Conservation (phyloP, 2,888 invertebrate species). For the Eupithecia pulchellata region DNA sequence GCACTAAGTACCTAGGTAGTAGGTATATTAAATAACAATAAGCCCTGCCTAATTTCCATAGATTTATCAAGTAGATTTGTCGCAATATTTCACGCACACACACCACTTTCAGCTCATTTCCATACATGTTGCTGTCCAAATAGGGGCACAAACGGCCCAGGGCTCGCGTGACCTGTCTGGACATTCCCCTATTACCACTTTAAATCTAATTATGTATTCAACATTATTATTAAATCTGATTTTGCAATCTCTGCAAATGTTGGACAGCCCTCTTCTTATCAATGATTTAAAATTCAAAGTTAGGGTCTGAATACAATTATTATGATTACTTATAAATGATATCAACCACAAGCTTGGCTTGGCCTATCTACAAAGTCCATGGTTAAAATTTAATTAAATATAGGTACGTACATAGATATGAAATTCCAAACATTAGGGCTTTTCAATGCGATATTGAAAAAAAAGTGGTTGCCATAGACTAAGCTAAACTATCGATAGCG, state of each 20-base stretch:
- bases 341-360: background rate
- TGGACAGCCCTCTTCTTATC: constrained; percentile 15
- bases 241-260: constrained; percentile 37
- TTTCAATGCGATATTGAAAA: no score
- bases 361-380: background rate
- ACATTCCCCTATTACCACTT: constrained; percentile 38
- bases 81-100: constrained; percentile 36
- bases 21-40: constrained; percentile 14
- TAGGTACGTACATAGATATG: background rate
- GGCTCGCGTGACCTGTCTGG: constrained; percentile 37
- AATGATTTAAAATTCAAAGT: constrained; percentile 5
- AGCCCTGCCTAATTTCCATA: constrained; percentile 33
- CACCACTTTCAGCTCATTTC: constrained; percentile 40
- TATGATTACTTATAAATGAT: background rate
- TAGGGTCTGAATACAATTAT: background rate
- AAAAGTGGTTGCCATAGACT: no score
- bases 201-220: constrained; percentile 35
- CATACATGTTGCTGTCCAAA: constrained; percentile 43
- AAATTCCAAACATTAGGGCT: background rate
- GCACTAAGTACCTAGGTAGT: background rate
- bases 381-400: background rate
- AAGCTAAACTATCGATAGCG: no score
- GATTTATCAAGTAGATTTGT: constrained; percentile 42
- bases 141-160: constrained; percentile 35
- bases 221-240: constrained; percentile 39